Conservation (phyloP, 1,140 invertebrate genomes). For the Listronotus bonariensis region DNA sequence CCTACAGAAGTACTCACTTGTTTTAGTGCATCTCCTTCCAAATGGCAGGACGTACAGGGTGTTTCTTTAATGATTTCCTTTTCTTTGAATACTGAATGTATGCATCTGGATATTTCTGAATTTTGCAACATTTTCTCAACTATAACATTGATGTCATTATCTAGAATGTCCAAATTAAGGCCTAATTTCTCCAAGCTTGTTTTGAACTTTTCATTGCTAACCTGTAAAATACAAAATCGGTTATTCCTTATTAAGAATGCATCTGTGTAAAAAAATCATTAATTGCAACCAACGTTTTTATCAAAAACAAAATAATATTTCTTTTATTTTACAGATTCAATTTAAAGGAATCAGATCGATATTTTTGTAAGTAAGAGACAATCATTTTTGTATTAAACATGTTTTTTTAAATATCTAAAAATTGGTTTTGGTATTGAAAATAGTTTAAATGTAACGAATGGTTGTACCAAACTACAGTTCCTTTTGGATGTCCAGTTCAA, state of each 20-base stretch:
- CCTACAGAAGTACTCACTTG: constrained; percentile 2
- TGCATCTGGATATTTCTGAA: constrained; percentile 57
- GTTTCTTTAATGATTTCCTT: constrained; percentile 7
- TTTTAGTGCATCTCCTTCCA: constrained; percentile 28
- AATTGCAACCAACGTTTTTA: too few species aligned
- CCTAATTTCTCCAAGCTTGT: constrained; percentile 77
- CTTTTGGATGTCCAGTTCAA: too few species aligned
- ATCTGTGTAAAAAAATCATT: too few species aligned
- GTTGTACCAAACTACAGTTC: too few species aligned
- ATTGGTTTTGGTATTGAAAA: too few species aligned
- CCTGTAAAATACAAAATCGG: constrained; percentile 1
- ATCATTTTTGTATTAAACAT: too few species aligned
- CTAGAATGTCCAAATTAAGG: constrained; percentile 65
- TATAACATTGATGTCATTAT: constrained; percentile 65
- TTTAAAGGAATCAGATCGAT: constrained; percentile 80
- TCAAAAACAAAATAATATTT: too few species aligned
- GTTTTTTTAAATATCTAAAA: too few species aligned
- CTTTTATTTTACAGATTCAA: constrained; percentile 87
- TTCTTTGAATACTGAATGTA: constrained; percentile 22
- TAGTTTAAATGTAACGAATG: too few species aligned
- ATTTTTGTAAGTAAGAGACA: too few species aligned
- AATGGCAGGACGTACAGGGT: constrained; percentile 17
- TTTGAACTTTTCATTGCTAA: constrained; percentile 71
- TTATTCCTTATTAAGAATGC: too few species aligned
- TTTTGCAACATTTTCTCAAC: constrained; percentile 67